A percentile compares a stretch with the other conserved stretches of the same genome.
phyloP scores from a whole-genome alignment of 2,113 vertebrate genomes.

The Ochotona princeps region DNA sequence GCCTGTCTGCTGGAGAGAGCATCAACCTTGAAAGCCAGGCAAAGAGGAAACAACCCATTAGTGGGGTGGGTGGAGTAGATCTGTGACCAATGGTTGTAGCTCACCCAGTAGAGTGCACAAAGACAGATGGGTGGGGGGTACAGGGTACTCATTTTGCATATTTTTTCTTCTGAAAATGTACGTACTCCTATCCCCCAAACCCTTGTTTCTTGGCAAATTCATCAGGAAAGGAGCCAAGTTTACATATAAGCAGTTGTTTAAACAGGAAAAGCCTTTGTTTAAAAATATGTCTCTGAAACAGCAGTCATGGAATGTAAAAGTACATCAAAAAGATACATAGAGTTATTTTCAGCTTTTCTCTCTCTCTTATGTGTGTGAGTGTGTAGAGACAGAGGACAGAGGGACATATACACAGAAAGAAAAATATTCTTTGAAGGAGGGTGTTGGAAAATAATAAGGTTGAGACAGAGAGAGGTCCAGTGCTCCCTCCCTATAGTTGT shows the following conservation, averaged over 20 bases:
- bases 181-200: background rate
- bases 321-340: background rate
- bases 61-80: background rate
- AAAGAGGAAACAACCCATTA: conserved; percentile 67
- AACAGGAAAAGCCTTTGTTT: conserved; percentile 12
- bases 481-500: background rate
- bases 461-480: background rate
- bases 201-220: conserved; percentile 58
- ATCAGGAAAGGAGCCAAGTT: conserved; percentile 52
- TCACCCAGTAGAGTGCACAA: background rate
- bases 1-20: conserved; percentile 28
- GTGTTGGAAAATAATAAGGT: background rate
- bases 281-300: conserved; percentile 16
- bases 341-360: background rate
- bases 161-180: conserved; percentile 50
- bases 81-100: background rate
- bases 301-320: background rate
- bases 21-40: conserved; percentile 70
- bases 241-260: conserved; percentile 28
- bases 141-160: background rate
- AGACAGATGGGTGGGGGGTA: conserved; percentile 47
- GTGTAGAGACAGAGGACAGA: background rate
- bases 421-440: background rate
- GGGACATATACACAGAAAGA: no score
- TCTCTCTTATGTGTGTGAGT: background rate